Evolutionary conservation across 35 echinoderm and acorn worm species (phyloP).

Genomic region (Heliocidaris erythrogramma): DNA sequence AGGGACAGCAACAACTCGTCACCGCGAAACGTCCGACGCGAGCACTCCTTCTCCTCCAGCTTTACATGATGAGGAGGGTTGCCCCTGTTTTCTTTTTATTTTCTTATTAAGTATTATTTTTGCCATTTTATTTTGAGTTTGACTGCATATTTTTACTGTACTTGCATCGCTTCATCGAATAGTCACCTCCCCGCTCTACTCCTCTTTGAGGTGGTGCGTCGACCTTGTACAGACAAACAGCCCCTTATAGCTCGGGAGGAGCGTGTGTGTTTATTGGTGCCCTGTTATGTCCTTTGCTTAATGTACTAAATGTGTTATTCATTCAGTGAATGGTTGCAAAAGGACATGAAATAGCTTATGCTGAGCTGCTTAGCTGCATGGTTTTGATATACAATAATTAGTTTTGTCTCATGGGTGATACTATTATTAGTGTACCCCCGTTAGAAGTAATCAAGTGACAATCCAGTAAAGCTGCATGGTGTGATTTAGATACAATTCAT

Average conservation of each 20-base stretch:
- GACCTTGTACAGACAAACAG: neutral
- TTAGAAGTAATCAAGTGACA: neutral
- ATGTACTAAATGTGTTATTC: neutral
- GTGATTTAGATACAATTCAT: neutral
- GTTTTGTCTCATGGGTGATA: too few species aligned
- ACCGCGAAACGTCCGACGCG: slow-evolving; percentile 1
- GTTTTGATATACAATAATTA: neutral
- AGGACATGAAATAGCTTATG: neutral
- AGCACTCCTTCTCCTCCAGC: slow-evolving; percentile 6
- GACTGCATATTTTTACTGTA: neutral
- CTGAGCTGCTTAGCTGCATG: neutral
- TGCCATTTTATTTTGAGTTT: neutral
- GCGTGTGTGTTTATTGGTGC: neutral
- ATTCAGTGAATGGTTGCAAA: neutral
- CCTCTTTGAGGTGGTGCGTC: neutral
- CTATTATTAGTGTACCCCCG: neutral
- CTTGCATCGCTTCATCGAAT: neutral
- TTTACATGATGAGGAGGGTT: slow-evolving; percentile 23
- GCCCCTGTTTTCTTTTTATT: neutral
- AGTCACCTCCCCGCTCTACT: neutral
- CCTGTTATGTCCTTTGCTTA: neutral
- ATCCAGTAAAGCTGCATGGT: neutral
- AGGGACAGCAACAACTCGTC: slow-evolving; percentile 43
- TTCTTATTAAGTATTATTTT: neutral
- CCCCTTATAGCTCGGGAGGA: neutral